Percentiles rank a stretch among this genome's conserved stretches.
Evolutionary conservation across 2,113 vertebrate species (phyloP).

Genomic region (Takifugu bimaculatus): DNA sequence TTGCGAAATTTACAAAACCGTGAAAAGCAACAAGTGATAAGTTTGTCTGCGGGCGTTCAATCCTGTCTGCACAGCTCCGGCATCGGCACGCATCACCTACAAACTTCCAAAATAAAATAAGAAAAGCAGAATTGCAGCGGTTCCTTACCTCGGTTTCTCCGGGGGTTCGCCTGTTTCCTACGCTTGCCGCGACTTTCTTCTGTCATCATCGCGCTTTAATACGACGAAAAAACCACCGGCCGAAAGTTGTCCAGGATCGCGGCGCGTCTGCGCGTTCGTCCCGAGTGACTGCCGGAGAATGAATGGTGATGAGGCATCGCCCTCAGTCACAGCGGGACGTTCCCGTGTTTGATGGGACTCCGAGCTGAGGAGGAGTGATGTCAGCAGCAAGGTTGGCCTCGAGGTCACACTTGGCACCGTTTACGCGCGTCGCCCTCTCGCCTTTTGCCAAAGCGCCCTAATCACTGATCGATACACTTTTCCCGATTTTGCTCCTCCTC

Average conservation of each 20-base stretch:
- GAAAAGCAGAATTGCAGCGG: slow-evolving; percentile 14
- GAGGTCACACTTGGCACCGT: slow-evolving; percentile 49
- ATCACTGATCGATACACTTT: too few relatives aligned
- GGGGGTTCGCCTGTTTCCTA: slow-evolving; percentile 80
- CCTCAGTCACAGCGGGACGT: slow-evolving; percentile 65
- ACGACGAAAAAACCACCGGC: slow-evolving; percentile 1
- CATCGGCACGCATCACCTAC: slow-evolving; percentile 34
- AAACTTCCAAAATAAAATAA: slow-evolving; percentile 16
- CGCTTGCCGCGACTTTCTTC: slow-evolving; percentile 78
- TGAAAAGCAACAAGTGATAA: neutral
- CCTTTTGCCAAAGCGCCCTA: too few relatives aligned
- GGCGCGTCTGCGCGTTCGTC: slow-evolving; percentile 41
- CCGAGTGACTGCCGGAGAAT: slow-evolving; percentile 53
- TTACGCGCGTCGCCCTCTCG: too few relatives aligned
- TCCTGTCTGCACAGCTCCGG: slow-evolving; percentile 7
- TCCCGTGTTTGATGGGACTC: slow-evolving; percentile 56
- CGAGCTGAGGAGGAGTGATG: slow-evolving; percentile 66
- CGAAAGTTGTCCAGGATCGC: slow-evolving; percentile 33
- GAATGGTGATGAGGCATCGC: slow-evolving; percentile 67
- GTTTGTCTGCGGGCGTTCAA: neutral
- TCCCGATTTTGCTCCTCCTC: too few relatives aligned
- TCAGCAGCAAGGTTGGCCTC: slow-evolving; percentile 72
- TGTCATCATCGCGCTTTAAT: slow-evolving; percentile 62
- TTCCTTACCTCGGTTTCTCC: slow-evolving; percentile 75
- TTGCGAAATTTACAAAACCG: neutral